Evolutionary conservation across 2,888 invertebrate genomes (phyloP).

Genomic region (Eucera pruinosa): DNA sequence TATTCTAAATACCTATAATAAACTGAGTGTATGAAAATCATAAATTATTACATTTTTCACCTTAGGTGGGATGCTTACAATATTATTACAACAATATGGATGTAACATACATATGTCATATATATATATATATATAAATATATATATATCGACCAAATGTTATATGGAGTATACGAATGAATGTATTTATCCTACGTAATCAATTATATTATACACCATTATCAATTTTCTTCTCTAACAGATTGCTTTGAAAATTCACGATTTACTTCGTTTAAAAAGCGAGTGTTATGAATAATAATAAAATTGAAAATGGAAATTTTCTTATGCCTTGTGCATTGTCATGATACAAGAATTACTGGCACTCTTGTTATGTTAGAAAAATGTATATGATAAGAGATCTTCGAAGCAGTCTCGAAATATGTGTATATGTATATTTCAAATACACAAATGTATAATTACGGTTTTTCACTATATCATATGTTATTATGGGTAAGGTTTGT

Average conservation of each 20-base stretch:
- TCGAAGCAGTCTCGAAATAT: slow-evolving; percentile 74
- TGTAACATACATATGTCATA: slow-evolving; percentile 66
- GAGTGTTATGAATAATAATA: slow-evolving; percentile 45
- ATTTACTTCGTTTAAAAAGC: slow-evolving; percentile 59
- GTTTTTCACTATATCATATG: slow-evolving; percentile 74
- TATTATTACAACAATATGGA: slow-evolving; percentile 75
- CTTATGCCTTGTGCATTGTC: slow-evolving; percentile 53
- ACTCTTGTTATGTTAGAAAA: slow-evolving; percentile 65
- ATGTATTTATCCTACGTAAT: slow-evolving; percentile 74
- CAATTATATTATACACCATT: slow-evolving; percentile 66
- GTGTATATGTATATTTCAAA: slow-evolving; percentile 68
- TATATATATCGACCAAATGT: slow-evolving; percentile 63
- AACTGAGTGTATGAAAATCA: slow-evolving; percentile 82
- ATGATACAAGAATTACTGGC: slow-evolving; percentile 64
- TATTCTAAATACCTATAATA: slow-evolving; percentile 77
- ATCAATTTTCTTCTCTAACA: slow-evolving; percentile 65
- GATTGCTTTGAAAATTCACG: slow-evolving; percentile 78
- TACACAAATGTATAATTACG: slow-evolving; percentile 77
- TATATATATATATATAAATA: slow-evolving; percentile 25
- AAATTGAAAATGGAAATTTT: slow-evolving; percentile 50
- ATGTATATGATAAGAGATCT: slow-evolving; percentile 74
- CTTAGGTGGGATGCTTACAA: slow-evolving; percentile 81
- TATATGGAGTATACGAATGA: slow-evolving; percentile 76
- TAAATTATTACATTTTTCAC: slow-evolving; percentile 81
- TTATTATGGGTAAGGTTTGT: slow-evolving; percentile 76